phyloP scores from a whole-genome alignment of 1,140 invertebrate species.

The Zeugodacus cucurbitae region DNA sequence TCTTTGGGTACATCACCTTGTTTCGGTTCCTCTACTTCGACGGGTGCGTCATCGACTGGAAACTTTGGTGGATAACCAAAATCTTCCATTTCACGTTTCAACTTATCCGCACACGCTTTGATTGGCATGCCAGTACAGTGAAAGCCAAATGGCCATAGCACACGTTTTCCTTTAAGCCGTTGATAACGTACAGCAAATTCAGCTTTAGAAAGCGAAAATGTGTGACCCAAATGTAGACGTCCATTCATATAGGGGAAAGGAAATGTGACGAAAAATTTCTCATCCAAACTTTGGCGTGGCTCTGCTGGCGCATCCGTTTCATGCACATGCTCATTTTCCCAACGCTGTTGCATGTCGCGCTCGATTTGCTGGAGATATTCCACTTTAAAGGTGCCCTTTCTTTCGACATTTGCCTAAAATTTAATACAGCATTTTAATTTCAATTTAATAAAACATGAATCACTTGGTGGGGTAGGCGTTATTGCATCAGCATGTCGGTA shows the following conservation, averaged over 20 bases:
- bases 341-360: slow-evolving; percentile 82
- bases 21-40: slow-evolving; percentile 67
- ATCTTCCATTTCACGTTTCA: slow-evolving; percentile 91
- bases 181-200: slow-evolving; percentile 96
- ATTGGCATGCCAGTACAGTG: slow-evolving; percentile 99
- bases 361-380: slow-evolving; percentile 91
- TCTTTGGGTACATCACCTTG: slow-evolving; percentile 82
- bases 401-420: slow-evolving; percentile 68
- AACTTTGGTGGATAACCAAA: slow-evolving; percentile 96
- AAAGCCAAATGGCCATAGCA: slow-evolving; percentile 97
- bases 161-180: slow-evolving; percentile 89
- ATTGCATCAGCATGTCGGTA: slow-evolving; percentile 34
- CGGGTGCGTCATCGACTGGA: slow-evolving; percentile 72
- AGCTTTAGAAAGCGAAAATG: slow-evolving; percentile 97
- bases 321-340: slow-evolving; percentile 83
- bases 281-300: slow-evolving; percentile 70
- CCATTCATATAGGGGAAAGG: slow-evolving; percentile 99
- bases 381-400: slow-evolving; percentile 94
- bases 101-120: slow-evolving; percentile 97
- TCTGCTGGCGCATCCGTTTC: slow-evolving; percentile 81
- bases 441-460: slow-evolving; percentile 23
- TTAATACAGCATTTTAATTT: not conserved
- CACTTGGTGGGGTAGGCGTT: not conserved
- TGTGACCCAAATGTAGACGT: slow-evolving; percentile 95
- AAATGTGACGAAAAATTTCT: slow-evolving; percentile 95